A percentile compares a stretch with the other conserved stretches of the same genome.
Evolutionary conservation across 2,888 invertebrate species (phyloP).

Genomic region (Coleophora flavipennella): DNA sequence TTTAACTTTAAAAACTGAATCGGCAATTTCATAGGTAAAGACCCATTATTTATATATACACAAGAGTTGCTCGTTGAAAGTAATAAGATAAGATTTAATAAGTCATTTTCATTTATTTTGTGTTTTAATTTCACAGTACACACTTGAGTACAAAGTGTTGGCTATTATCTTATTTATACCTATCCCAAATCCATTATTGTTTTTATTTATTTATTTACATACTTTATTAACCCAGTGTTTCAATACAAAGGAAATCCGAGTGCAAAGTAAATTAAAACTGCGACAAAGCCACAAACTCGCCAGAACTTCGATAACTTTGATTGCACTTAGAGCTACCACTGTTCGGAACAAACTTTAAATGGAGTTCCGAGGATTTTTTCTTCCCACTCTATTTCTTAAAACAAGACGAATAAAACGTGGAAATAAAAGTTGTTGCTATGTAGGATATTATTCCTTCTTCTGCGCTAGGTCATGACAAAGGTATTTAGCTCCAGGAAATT

Average conservation of each 20-base stretch:
- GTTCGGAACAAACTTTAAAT: conserved; percentile 3
- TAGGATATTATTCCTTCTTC: too few species aligned
- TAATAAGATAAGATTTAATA: too few species aligned
- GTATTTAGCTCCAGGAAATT: too few species aligned
- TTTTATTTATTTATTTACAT: not conserved
- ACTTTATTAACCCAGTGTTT: too few species aligned
- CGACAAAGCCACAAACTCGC: conserved; percentile 23
- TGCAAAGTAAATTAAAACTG: conserved; percentile 32
- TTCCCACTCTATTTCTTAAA: too few species aligned
- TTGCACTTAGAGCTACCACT: conserved; percentile 5
- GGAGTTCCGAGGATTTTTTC: not conserved
- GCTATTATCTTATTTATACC: not conserved
- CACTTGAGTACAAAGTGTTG: not conserved
- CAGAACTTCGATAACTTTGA: conserved; percentile 17
- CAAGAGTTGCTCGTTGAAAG: too few species aligned
- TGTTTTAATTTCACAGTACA: not conserved
- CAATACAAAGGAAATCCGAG: conserved; percentile 12
- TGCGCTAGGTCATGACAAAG: too few species aligned
- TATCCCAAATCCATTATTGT: not conserved
- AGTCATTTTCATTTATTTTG: too few species aligned
- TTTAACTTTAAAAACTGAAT: too few species aligned
- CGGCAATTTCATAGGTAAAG: too few species aligned
- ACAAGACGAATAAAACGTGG: not conserved
- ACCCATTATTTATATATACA: too few species aligned
- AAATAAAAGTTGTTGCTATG: not conserved